Evolutionary conservation across 2,113 vertebrate genomes (phyloP).

Genomic region (Cyprichromis sp.): DNA sequence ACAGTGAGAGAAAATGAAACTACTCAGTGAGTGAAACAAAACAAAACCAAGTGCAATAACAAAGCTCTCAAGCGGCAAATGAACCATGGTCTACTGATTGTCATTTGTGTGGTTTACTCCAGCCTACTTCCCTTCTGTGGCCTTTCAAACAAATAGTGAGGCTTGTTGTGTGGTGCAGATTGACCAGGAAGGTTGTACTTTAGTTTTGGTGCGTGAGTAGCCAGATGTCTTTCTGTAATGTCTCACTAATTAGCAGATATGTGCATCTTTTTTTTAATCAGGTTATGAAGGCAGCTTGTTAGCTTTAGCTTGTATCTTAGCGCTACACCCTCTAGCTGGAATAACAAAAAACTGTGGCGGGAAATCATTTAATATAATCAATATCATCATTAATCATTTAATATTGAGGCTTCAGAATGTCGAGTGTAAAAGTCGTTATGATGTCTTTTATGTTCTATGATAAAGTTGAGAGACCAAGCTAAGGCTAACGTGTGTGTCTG

Average conservation of each 20-base stretch:
- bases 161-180: neutral
- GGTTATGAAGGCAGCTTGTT: neutral
- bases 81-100: neutral
- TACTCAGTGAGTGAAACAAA: neutral
- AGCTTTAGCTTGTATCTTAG: neutral
- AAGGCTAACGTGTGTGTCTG: no score
- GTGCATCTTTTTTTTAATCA: neutral
- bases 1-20: neutral
- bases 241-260: neutral
- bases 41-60: neutral
- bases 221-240: neutral
- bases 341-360: neutral
- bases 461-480: neutral
- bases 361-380: neutral
- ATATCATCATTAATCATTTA: neutral
- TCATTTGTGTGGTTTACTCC: neutral
- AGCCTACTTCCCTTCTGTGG: neutral
- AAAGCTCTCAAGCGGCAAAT: neutral
- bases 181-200: neutral
- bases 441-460: neutral
- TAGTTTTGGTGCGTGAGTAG: neutral
- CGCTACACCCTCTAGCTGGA: neutral
- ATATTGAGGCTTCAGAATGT: neutral
- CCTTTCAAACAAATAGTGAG: neutral
- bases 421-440: neutral